Percentiles rank a stretch among this genome's conserved stretches.
Evolutionary conservation across 2,113 vertebrate genomes (phyloP).

Genomic region (Phylloscopus trochiloides): DNA sequence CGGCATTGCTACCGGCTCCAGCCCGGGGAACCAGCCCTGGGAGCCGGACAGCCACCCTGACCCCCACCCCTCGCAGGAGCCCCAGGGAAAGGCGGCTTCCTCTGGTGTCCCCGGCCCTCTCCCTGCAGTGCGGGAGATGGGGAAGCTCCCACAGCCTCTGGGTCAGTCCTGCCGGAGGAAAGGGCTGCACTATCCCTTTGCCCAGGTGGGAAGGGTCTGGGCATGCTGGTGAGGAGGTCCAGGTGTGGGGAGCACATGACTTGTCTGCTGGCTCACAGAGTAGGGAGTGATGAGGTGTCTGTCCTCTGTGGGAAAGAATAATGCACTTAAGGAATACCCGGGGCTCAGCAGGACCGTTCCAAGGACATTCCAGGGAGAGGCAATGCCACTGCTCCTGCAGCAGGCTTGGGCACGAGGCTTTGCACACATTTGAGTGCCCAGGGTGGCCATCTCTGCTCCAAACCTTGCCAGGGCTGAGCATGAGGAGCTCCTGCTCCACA

Average conservation of each 20-base stretch:
- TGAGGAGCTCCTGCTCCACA: background rate
- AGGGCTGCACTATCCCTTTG: background rate
- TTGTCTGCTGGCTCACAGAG: background rate
- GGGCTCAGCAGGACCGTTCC: background rate
- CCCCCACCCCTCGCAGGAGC: too few species aligned
- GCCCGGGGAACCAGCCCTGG: background rate
- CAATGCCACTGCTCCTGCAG: background rate
- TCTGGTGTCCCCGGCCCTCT: background rate
- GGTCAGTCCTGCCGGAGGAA: background rate
- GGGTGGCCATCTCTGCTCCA: background rate
- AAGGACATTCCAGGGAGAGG: background rate
- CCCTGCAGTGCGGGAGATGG: background rate
- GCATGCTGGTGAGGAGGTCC: accelerated
- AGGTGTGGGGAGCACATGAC: background rate
- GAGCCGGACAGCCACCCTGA: background rate
- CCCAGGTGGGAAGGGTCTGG: background rate
- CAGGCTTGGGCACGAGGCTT: background rate
- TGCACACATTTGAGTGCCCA: background rate
- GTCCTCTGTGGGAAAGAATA: background rate
- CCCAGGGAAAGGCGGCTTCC: background rate
- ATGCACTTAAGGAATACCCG: accelerated
- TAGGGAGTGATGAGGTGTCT: background rate
- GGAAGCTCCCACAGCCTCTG: background rate
- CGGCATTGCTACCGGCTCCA: background rate
- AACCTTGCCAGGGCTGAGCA: background rate